Conservation (phyloP, 1,140 invertebrate genomes). For the Gonioctena quinquepunctata region DNA sequence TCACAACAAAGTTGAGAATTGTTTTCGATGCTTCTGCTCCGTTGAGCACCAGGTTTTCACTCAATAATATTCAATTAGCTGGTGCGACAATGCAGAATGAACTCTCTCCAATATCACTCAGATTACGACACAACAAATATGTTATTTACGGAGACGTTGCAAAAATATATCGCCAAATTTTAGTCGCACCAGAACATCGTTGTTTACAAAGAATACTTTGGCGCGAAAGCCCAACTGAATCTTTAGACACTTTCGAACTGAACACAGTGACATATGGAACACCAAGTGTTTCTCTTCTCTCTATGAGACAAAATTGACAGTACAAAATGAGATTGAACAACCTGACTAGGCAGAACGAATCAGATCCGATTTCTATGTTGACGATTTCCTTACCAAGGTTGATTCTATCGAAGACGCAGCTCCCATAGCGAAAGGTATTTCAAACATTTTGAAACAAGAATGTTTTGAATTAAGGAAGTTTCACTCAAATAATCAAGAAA, state of each 20-base stretch:
- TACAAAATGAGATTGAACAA: background rate
- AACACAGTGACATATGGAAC: constrained; percentile 46
- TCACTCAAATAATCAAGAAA: background rate
- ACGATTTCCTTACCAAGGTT: constrained; percentile 43
- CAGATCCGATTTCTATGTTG: constrained; percentile 40
- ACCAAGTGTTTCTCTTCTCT: constrained; percentile 32
- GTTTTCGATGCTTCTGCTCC: constrained; percentile 51
- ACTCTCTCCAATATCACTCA: constrained; percentile 50
- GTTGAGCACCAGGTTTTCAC: constrained; percentile 33
- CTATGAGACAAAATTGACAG: constrained; percentile 24
- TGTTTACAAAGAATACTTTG: constrained; percentile 26
- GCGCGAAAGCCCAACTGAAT: constrained; percentile 5
- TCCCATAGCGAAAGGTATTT: background rate
- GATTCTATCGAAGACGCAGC: too few species aligned
- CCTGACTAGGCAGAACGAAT: constrained; percentile 12
- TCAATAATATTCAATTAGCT: constrained; percentile 41
- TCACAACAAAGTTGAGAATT: constrained; percentile 44
- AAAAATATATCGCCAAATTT: constrained; percentile 53
- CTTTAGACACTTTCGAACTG: constrained; percentile 40
- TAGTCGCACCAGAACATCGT: constrained; percentile 43
- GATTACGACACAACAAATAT: constrained; percentile 51
- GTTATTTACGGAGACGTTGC: constrained; percentile 54
- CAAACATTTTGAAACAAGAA: constrained; percentile 10
- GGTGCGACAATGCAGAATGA: constrained; percentile 43
- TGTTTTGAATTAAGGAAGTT: constrained; percentile 9